Percentiles rank a stretch among this genome's conserved stretches.
These are phyloP conservation scores for Homarus americanus DNA, from an alignment of 1,140 invertebrate species.

Conservation along the genomic window DNA sequence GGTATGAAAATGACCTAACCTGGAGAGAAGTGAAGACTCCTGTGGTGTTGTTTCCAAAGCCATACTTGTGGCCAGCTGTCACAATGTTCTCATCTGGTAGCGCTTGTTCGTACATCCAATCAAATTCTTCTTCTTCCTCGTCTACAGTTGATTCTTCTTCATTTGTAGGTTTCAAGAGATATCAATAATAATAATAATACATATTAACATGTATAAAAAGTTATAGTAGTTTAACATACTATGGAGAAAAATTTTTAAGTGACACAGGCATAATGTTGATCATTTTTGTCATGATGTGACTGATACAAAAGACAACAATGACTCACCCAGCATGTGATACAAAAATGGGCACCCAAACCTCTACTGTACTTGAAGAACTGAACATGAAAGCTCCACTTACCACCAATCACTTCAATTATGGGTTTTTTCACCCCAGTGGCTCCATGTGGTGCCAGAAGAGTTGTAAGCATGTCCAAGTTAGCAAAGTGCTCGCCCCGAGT, in stretches of 20 bases:
- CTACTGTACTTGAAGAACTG: background rate
- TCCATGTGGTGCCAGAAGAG: constrained; percentile 51
- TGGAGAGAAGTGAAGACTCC: constrained; percentile 57
- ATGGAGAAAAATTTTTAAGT: too few relatives aligned
- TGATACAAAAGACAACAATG: too few relatives aligned
- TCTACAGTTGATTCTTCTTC: constrained; percentile 3
- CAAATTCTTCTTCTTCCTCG: constrained; percentile 30
- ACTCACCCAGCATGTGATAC: too few relatives aligned
- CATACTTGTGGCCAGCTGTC: constrained; percentile 57
- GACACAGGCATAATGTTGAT: too few relatives aligned
- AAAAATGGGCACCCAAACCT: too few relatives aligned
- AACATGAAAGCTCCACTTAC: constrained; percentile 20
- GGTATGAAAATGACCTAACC: constrained; percentile 35
- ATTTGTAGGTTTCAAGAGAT: background rate
- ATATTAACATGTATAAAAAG: background rate
- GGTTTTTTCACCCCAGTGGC: constrained; percentile 53
- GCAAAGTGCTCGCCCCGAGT: constrained; percentile 36
- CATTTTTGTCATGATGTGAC: too few relatives aligned
- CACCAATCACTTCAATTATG: constrained; percentile 53
- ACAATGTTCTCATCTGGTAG: constrained; percentile 52
- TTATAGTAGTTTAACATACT: too few relatives aligned
- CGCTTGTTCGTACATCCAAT: constrained; percentile 48
- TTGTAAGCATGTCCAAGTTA: constrained; percentile 54
- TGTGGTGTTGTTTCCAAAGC: constrained; percentile 47
- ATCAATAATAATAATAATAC: background rate